Base-by-base conservation (phyloP, 92 coral and sea anemone species). In the Siderastrea radians region DNA sequence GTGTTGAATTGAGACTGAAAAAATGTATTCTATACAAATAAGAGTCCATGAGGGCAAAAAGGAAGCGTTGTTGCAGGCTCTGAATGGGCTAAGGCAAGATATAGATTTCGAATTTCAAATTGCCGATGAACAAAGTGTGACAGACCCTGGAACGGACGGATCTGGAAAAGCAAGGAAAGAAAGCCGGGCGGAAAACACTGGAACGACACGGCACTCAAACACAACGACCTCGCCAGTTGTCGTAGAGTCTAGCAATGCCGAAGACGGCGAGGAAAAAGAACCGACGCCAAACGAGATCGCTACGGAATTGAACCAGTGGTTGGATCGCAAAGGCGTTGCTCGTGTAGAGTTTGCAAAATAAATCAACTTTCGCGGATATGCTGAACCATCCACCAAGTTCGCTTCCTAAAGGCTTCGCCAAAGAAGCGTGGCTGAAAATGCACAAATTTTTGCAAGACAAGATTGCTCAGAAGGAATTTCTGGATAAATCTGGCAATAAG, bases 351-450 rank as follows among this genome's bases (percentile, higher is more conserved):
- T 68, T 68, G 72, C 72, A 8, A 68, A 68, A 68, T 0, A 68
- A 68, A 45, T 68, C 72, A 43, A 43, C 49, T 68, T 68, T 68
- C 13, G 72, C 49, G 15, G 72, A 68, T 68, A 68, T 68, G 72
- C 72, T 68, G 50, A 68, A 68, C 12, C 72, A 68, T 9, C 72
- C 72, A 68, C 72, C 72, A 49, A 10, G 49, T 68, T 68, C 50
- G 72, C 72, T 68, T 68, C 52, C 72, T 38, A 68, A 15, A 38
- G 72, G 72, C 72, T 68, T 68, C 52, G 49, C 72, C 72, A 68
- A 68, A 68, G 49, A 68, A 43, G 72, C 72, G 3, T 68, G 72
- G 13, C 9, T 68, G 9, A 68, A 68, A 45, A 68, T 68, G 72
- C 49, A 45, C 72, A 0, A 60, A 4, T 60, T 60, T 15, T 60